Evolutionary conservation across 2,113 vertebrate species (phyloP).

Genomic region (Campylomormyrus numenius): DNA sequence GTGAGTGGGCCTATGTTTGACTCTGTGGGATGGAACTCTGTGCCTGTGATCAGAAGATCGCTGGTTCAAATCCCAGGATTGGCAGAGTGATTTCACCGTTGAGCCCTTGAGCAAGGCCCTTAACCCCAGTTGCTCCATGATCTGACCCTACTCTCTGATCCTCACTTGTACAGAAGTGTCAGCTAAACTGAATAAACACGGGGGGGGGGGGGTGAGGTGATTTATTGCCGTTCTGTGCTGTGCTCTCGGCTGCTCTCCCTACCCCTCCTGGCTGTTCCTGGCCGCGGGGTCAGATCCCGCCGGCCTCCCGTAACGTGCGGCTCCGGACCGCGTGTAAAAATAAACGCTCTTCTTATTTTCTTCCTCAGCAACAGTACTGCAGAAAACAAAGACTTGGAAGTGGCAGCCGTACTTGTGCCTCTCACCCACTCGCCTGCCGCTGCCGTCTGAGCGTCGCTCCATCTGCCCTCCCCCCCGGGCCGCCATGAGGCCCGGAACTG

Average conservation of each 20-base stretch:
- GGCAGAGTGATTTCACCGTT: no score
- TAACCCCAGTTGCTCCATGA: no score
- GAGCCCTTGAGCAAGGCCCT: no score
- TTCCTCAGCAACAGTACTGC: background rate
- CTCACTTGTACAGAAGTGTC: no score
- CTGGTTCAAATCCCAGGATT: no score
- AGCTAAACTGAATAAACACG: no score
- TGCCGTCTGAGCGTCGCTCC: background rate
- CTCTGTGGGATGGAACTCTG: no score
- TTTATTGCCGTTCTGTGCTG: background rate
- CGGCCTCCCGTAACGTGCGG: background rate
- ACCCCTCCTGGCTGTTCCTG: background rate
- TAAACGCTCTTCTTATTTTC: background rate
- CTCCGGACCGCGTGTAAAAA: background rate
- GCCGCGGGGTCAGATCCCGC: background rate
- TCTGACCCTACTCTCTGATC: no score
- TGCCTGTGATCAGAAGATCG: no score
- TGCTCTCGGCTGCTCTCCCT: background rate
- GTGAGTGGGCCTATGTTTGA: no score
- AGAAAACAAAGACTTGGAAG: slow-evolving; percentile 1
- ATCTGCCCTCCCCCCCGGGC: background rate
- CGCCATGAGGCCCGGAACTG: slow-evolving; percentile 37
- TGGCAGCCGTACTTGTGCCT: background rate
- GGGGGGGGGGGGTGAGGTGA: background rate
- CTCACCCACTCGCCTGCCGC: background rate